phyloP scores from a whole-genome alignment of 2,113 vertebrate genomes.

The Petrocephalus microphthalmus region DNA sequence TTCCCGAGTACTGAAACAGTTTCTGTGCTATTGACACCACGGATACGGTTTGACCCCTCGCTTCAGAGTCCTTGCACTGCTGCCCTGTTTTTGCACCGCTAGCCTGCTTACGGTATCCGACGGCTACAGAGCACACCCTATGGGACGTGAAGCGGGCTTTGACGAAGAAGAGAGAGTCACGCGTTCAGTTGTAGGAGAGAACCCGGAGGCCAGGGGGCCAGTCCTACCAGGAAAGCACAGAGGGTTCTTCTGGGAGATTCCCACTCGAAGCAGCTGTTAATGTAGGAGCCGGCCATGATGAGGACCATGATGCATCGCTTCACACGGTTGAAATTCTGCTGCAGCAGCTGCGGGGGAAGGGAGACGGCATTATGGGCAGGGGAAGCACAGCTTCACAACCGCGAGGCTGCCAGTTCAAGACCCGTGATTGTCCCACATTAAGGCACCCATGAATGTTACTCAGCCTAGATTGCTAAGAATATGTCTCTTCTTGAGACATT shows the following conservation, averaged over 20 bases:
- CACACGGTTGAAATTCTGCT: slow-evolving; percentile 81
- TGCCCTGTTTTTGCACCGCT: neutral
- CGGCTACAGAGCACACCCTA: neutral
- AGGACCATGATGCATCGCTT: slow-evolving; percentile 83
- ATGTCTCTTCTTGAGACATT: neutral
- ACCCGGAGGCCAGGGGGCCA: neutral
- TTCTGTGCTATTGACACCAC: neutral
- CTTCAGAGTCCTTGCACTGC: neutral
- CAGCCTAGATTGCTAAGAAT: neutral
- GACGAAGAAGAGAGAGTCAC: neutral
- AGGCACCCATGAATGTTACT: neutral
- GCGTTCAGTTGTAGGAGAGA: neutral
- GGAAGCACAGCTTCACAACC: neutral
- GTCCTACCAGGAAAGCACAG: slow-evolving; percentile 79
- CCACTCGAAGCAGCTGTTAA: slow-evolving; percentile 95
- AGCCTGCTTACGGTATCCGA: neutral
- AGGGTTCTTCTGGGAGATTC: slow-evolving; percentile 83
- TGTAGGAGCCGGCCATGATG: slow-evolving; percentile 68
- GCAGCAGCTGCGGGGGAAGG: slow-evolving; percentile 65
- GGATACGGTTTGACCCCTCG: neutral
- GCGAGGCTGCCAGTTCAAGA: neutral
- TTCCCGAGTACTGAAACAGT: neutral
- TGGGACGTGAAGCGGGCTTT: too few relatives aligned
- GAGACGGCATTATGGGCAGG: neutral
- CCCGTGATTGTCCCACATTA: neutral